A percentile compares a stretch with the other conserved stretches of the same genome.
phyloP scores from a whole-genome alignment of 2,797 vertebrate species.

The Phoebastria nigripes region DNA sequence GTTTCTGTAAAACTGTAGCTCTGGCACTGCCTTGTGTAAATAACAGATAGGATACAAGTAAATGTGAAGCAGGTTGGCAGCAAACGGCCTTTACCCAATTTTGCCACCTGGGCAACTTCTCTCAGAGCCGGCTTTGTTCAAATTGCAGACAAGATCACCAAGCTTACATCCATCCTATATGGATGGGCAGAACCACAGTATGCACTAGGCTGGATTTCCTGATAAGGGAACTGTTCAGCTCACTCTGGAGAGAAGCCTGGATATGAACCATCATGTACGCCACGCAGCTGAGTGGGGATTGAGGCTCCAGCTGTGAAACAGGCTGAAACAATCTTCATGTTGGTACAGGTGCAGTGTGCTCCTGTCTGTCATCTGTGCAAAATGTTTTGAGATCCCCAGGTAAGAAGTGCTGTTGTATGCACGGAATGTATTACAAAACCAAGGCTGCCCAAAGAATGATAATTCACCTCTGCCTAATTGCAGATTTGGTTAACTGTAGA shows the following conservation, averaged over 20 bases:
- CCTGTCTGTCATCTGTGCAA: neutral
- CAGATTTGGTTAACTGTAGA: neutral
- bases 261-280: rapidly evolving
- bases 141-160: neutral
- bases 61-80: neutral
- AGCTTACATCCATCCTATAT: too few species aligned
- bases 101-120: neutral
- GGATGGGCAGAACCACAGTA: neutral
- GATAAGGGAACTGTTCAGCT: neutral
- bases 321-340: neutral
- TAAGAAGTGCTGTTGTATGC: neutral
- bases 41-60: neutral
- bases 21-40: neutral
- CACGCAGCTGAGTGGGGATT: neutral
- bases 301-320: neutral
- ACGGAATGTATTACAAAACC: neutral
- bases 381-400: neutral
- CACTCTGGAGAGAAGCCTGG: neutral
- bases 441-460: neutral
- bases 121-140: neutral
- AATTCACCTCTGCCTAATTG: neutral
- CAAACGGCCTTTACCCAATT: neutral
- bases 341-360: neutral
- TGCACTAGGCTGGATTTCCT: neutral
- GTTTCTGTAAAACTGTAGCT: neutral